Percentiles rank a stretch among this genome's conserved stretches.
Evolutionary conservation across 2,888 invertebrate genomes (phyloP).

Genomic region (Camponotus fellah): DNA sequence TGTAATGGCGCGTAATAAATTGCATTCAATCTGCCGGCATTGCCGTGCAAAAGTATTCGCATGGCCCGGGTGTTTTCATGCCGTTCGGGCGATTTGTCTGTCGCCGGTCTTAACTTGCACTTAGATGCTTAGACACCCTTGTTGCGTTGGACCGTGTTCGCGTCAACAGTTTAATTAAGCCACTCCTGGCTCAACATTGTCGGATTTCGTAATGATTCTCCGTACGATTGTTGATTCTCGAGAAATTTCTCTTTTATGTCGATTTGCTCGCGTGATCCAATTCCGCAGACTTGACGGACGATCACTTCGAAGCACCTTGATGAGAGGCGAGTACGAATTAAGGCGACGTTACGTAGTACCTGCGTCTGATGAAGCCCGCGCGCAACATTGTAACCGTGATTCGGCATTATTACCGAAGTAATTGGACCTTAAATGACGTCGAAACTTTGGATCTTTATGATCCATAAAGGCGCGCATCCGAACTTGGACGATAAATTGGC

Average conservation of each 20-base stretch:
- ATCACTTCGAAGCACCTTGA: not conserved
- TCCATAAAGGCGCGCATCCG: constrained; percentile 78
- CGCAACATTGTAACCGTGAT: constrained; percentile 66
- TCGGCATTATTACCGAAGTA: constrained; percentile 72
- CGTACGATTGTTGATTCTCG: not conserved
- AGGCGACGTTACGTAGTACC: constrained; percentile 19
- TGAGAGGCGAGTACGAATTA: not conserved
- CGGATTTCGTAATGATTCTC: not conserved
- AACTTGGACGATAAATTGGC: constrained; percentile 78
- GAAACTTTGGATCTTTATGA: constrained; percentile 80
- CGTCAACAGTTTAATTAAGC: constrained; percentile 28
- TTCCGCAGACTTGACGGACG: not conserved
- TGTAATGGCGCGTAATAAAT: constrained; percentile 78
- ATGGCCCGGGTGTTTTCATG: constrained; percentile 60
- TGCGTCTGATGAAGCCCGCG: constrained; percentile 15
- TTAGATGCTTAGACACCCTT: not conserved
- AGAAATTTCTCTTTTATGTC: not conserved
- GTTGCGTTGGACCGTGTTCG: not conserved
- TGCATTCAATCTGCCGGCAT: constrained; percentile 75
- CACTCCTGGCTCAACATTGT: not conserved
- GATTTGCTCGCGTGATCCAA: not conserved
- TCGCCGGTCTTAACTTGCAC: not conserved
- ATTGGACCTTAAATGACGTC: constrained; percentile 77
- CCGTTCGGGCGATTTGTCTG: constrained; percentile 32
- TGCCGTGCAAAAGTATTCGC: constrained; percentile 71